phyloP scores from a whole-genome alignment of 2,888 invertebrate genomes.

The Diaprepes abbreviatus region DNA sequence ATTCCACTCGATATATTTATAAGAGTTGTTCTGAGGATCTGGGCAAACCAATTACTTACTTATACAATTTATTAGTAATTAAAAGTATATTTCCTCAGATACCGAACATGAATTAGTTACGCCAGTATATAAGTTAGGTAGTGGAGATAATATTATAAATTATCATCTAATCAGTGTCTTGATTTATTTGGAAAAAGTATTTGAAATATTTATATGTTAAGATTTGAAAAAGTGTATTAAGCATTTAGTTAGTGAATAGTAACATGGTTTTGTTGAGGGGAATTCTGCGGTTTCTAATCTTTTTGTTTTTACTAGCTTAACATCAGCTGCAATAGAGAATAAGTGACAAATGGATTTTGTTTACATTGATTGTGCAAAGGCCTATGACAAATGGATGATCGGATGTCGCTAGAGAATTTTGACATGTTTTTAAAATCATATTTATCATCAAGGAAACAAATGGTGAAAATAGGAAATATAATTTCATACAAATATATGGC shows the following conservation, averaged over 20 bases:
- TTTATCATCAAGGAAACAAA: background rate
- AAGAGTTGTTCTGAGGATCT: slow-evolving; percentile 32
- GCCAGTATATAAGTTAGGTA: too few relatives aligned
- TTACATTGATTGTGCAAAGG: slow-evolving; percentile 8
- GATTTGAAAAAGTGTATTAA: background rate
- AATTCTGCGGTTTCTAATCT: slow-evolving; percentile 13
- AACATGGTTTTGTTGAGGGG: slow-evolving; percentile 12
- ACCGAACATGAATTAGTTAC: too few relatives aligned
- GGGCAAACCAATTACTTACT: slow-evolving; percentile 16
- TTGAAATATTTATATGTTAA: background rate
- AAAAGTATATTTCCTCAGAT: too few relatives aligned
- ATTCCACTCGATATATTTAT: slow-evolving; percentile 38
- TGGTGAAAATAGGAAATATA: background rate
- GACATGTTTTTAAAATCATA: slow-evolving; percentile 1
- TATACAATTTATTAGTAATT: slow-evolving; percentile 32
- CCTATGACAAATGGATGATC: slow-evolving; percentile 1
- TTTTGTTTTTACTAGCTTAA: too few relatives aligned
- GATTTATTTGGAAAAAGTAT: slow-evolving; percentile 21
- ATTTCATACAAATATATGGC: background rate
- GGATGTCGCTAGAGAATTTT: background rate
- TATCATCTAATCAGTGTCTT: slow-evolving; percentile 18
- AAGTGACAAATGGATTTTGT: slow-evolving; percentile 11
- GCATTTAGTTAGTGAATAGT: background rate
- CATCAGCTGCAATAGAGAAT: too few relatives aligned
- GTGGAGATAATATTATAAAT: background rate